Conservation (phyloP, 2,888 invertebrate species). For the Calameuta filiformis region DNA sequence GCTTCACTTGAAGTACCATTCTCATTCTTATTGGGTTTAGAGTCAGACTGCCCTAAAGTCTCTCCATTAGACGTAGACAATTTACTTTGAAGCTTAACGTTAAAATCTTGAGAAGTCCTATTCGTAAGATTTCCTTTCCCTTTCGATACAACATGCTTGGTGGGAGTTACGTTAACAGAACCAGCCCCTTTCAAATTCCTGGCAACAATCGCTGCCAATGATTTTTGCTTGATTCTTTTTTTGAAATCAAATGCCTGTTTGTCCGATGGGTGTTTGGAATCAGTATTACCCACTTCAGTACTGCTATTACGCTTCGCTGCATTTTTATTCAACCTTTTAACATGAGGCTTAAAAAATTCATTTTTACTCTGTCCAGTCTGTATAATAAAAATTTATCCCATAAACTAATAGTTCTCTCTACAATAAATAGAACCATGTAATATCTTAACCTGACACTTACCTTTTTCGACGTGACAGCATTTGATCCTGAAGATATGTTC, state of each 20-base stretch:
- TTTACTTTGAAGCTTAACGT: not conserved
- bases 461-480: slow-evolving; percentile 26
- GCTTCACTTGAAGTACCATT: slow-evolving; percentile 11
- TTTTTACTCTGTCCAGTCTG: slow-evolving; percentile 28
- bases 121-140: not conserved
- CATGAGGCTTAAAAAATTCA: slow-evolving; percentile 32
- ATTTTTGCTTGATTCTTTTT: slow-evolving; percentile 55
- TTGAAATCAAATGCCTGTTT: slow-evolving; percentile 25
- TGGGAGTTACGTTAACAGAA: not conserved
- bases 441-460: slow-evolving; percentile 48
- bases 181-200: slow-evolving; percentile 35
- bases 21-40: not conserved
- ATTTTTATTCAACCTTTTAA: slow-evolving; percentile 26
- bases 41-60: not conserved
- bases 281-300: not conserved
- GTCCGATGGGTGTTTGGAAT: not conserved
- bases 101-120: not conserved
- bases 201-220: slow-evolving; percentile 51
- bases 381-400: not conserved
- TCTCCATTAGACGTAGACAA: not conserved
- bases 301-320: not conserved
- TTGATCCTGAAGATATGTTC: slow-evolving; percentile 46
- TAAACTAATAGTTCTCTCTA: slow-evolving; percentile 9
- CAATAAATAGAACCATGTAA: not conserved
- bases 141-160: not conserved